Evolutionary conservation across 2,888 invertebrate genomes (phyloP).

Genomic region (Dorcus hopei): DNA sequence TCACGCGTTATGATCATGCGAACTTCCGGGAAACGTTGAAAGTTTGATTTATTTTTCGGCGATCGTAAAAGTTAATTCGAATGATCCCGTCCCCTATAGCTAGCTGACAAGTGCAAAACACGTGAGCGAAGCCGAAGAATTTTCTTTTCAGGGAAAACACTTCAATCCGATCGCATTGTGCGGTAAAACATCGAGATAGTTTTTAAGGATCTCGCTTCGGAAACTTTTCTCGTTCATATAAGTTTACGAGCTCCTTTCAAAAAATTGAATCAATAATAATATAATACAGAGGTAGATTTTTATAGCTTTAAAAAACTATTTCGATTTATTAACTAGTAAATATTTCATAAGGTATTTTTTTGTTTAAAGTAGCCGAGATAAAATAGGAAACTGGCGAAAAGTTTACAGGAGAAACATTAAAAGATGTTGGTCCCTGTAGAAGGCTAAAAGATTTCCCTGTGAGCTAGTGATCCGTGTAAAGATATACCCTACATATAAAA

Average conservation of each 20-base stretch:
- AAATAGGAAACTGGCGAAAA: too few species aligned
- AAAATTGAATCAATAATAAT: constrained; percentile 24
- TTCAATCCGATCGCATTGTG: constrained; percentile 21
- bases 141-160: neutral
- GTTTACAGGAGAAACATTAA: constrained; percentile 7
- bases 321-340: neutral
- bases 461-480: constrained; percentile 15
- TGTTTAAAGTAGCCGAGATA: too few species aligned
- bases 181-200: constrained; percentile 22
- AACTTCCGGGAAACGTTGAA: too few species aligned
- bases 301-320: neutral
- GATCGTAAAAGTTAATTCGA: too few species aligned
- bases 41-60: too few species aligned
- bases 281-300: constrained; percentile 21
- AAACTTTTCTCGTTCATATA: constrained; percentile 23
- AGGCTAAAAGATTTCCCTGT: constrained; percentile 6
- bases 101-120: too few species aligned
- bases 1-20: too few species aligned
- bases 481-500: neutral
- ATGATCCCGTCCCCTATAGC: too few species aligned
- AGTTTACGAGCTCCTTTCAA: constrained; percentile 18
- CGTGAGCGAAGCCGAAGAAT: neutral
- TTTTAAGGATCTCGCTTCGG: constrained; percentile 17
- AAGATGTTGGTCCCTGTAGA: constrained; percentile 18
- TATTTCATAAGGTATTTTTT: neutral